Conservation (phyloP, 1,140 invertebrate species). For the Platyura marginata region DNA sequence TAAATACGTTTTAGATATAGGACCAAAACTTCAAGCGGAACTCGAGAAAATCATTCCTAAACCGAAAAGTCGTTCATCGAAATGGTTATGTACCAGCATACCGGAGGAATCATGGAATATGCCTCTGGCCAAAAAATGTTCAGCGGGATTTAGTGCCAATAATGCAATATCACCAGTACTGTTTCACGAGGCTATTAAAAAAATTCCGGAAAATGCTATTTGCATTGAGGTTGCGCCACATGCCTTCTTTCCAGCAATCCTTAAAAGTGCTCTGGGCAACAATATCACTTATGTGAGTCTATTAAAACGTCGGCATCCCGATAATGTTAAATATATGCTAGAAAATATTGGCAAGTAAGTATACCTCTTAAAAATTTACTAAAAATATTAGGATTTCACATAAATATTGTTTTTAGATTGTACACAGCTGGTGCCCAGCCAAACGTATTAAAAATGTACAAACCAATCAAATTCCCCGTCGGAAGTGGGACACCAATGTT, state of each 20-base stretch:
- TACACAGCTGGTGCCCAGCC: constrained; percentile 27
- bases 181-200: constrained; percentile 62
- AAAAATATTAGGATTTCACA: constrained; percentile 60
- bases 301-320: constrained; percentile 45
- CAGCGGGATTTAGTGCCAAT: constrained; percentile 87
- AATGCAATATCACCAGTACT: constrained; percentile 77
- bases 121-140: constrained; percentile 59
- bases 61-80: constrained; percentile 54
- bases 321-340: constrained; percentile 47
- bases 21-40: constrained; percentile 51
- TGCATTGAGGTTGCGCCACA: constrained; percentile 88
- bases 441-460: constrained; percentile 32
- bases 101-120: constrained; percentile 66
- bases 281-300: constrained; percentile 46
- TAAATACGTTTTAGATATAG: constrained; percentile 72
- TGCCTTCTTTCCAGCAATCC: constrained; percentile 69
- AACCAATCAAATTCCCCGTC: constrained; percentile 47
- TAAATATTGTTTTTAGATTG: constrained; percentile 29
- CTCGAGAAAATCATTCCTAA: constrained; percentile 63
- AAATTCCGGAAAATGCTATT: constrained; percentile 74
- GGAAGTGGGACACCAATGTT: constrained; percentile 53
- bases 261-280: constrained; percentile 54
- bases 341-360: constrained; percentile 44
- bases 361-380: constrained; percentile 33
- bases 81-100: constrained; percentile 86